Evolutionary conservation across 35 echinoderm and acorn worm species (phyloP).

Genomic region (Ophiothrix spiculata): DNA sequence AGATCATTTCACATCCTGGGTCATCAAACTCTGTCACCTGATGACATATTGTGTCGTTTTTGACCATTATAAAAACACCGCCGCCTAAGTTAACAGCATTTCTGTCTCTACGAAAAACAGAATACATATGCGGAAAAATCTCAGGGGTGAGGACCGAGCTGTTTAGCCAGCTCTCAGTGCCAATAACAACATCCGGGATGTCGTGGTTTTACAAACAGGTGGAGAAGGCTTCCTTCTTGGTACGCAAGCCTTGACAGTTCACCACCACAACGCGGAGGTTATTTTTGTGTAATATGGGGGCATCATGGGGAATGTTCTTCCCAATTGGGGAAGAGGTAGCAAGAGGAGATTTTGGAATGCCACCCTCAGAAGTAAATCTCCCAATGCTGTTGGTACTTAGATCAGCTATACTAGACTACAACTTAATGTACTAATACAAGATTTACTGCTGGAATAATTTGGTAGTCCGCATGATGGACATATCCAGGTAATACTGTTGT

Average conservation of each 20-base stretch:
- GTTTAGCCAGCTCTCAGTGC: neutral
- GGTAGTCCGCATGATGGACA: neutral
- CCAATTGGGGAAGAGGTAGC: neutral
- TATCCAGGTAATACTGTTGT: neutral
- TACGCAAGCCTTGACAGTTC: neutral
- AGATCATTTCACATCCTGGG: slow-evolving; percentile 29
- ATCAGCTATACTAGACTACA: too few relatives aligned
- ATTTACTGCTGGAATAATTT: neutral
- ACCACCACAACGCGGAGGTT: neutral
- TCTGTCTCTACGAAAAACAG: neutral
- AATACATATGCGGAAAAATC: neutral
- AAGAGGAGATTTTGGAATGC: neutral
- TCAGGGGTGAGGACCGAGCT: neutral
- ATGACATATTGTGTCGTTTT: slow-evolving; percentile 11
- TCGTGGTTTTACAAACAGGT: neutral
- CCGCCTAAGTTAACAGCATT: neutral
- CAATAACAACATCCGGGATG: neutral
- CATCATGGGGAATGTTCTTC: neutral
- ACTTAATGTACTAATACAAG: neutral
- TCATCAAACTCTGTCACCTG: slow-evolving; percentile 21
- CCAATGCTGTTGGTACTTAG: neutral
- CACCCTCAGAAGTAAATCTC: neutral
- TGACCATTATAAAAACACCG: slow-evolving; percentile 8
- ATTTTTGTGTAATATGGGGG: neutral
- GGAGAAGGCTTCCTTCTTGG: neutral